Percentiles rank a stretch among this genome's conserved stretches.
Evolutionary conservation across 2,797 vertebrate species (phyloP).

Genomic region (Girardinus metallicus): DNA sequence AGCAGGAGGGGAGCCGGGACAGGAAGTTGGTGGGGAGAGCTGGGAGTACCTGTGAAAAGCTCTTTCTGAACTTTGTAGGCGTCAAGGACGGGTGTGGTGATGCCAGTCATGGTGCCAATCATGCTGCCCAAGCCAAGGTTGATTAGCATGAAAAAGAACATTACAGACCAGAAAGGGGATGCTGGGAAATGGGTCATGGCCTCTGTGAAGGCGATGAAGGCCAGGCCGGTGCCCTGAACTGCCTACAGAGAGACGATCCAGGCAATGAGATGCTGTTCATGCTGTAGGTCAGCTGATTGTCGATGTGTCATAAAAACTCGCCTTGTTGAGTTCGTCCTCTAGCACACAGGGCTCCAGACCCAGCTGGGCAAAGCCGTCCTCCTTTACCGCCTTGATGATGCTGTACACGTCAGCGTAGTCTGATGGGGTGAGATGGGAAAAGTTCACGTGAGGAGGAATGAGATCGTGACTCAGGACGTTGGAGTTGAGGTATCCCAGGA

Average conservation of each 20-base stretch:
- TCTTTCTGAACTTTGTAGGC: slow-evolving; percentile 96
- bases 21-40: neutral
- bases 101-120: slow-evolving; percentile 97
- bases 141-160: slow-evolving; percentile 99
- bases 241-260: slow-evolving; percentile 78
- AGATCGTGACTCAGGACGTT: slow-evolving; percentile 89
- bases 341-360: slow-evolving; percentile 89
- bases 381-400: slow-evolving; percentile 91
- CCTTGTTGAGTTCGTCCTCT: slow-evolving; percentile 95
- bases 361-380: slow-evolving; percentile 84
- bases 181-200: slow-evolving; percentile 97
- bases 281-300: neutral
- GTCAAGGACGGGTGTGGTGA: slow-evolving; percentile 93
- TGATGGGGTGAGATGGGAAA: slow-evolving; percentile 88
- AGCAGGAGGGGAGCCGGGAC: neutral
- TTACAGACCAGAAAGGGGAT: slow-evolving; percentile 95
- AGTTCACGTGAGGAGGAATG: slow-evolving; percentile 93
- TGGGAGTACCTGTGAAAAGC: slow-evolving; percentile 88
- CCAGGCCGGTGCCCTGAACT: slow-evolving; percentile 93
- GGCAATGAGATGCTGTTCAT: neutral
- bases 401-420: slow-evolving; percentile 92
- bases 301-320: slow-evolving; percentile 29
- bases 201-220: slow-evolving; percentile 97
- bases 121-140: slow-evolving; percentile 96
- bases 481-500: slow-evolving; percentile 89